Evolutionary conservation across 2,797 vertebrate genomes (phyloP).

Genomic region (Gadopsis marmoratus): DNA sequence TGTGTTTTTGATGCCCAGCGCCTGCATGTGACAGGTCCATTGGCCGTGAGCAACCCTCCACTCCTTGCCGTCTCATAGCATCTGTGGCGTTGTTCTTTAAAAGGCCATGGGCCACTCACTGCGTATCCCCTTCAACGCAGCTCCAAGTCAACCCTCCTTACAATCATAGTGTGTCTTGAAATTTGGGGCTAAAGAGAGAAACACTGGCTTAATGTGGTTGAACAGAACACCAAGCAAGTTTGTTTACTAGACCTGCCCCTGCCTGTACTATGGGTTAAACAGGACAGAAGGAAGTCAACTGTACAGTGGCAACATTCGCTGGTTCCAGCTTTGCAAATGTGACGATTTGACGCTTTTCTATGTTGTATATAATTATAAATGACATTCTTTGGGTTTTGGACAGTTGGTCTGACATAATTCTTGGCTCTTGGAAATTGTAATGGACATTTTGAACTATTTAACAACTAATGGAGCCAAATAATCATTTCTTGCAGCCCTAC

Average conservation of each 20-base stretch:
- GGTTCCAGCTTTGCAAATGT: not conserved
- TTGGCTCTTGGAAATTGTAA: not conserved
- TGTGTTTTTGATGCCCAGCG: constrained; percentile 74
- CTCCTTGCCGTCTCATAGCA: constrained; percentile 77
- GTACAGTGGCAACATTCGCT: not conserved
- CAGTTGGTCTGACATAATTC: not conserved
- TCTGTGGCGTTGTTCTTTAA: constrained; percentile 78
- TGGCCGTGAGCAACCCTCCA: constrained; percentile 66
- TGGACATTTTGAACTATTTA: constrained; percentile 2
- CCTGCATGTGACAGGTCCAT: constrained; percentile 84
- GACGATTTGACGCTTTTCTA: not conserved
- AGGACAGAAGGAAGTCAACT: not conserved
- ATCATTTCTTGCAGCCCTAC: not conserved
- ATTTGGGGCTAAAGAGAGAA: constrained; percentile 34
- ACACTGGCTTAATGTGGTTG: constrained; percentile 39
- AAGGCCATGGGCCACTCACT: constrained; percentile 78
- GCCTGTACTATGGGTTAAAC: constrained; percentile 13
- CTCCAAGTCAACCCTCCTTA: constrained; percentile 68
- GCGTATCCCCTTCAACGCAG: constrained; percentile 61
- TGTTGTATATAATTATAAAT: not conserved
- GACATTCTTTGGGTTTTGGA: not conserved
- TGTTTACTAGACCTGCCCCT: constrained; percentile 25
- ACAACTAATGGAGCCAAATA: not conserved
- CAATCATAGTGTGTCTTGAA: constrained; percentile 44
- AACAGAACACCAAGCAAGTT: constrained; percentile 58